phyloP scores from a whole-genome alignment of 1,140 invertebrate species.

The Temnothorax nylanderi region DNA sequence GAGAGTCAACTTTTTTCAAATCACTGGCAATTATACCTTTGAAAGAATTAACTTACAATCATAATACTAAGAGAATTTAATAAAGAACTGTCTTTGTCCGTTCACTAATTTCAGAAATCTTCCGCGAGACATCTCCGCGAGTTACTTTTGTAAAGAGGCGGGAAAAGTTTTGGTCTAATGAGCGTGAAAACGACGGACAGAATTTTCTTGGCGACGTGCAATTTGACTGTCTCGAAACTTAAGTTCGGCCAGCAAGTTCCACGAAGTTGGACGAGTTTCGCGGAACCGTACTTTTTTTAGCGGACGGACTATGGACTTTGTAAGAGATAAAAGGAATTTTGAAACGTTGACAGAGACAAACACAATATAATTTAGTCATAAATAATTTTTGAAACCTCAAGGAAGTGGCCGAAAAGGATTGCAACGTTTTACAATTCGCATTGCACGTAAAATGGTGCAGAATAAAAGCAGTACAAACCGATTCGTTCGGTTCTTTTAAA shows the following conservation, averaged over 20 bases:
- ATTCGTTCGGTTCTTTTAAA: neutral
- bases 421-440: neutral
- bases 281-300: neutral
- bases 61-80: neutral
- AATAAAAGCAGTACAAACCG: conserved; percentile 52
- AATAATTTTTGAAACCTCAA: neutral
- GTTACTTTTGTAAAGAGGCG: neutral
- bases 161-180: neutral
- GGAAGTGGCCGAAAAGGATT: neutral
- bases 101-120: neutral
- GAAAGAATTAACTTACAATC: neutral
- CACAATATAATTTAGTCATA: neutral
- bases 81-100: neutral
- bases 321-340: neutral
- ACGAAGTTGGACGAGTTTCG: conserved; percentile 19
- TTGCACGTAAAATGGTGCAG: neutral
- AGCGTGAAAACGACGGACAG: neutral
- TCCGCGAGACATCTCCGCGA: neutral
- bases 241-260: conserved; percentile 4
- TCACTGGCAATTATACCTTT: neutral
- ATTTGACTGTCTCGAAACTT: conserved; percentile 14
- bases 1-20: neutral
- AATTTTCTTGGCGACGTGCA: neutral
- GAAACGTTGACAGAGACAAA: neutral
- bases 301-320: neutral